Evolutionary conservation across 2,113 vertebrate species (phyloP).

Genomic region (Glaucidium brasilianum): DNA sequence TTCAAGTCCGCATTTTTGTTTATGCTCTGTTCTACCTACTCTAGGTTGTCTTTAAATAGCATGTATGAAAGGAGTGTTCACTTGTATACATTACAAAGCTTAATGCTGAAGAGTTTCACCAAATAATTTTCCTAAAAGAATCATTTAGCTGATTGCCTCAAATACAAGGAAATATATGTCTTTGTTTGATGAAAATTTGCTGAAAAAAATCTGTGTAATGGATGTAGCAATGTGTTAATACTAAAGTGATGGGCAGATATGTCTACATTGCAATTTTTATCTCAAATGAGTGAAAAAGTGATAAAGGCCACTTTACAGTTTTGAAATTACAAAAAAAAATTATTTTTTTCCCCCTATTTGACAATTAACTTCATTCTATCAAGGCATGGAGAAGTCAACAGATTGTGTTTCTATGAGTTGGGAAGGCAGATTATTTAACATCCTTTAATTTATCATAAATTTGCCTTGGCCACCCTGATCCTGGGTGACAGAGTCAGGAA

Average conservation of each 20-base stretch:
- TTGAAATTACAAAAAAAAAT: neutral
- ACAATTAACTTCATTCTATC: neutral
- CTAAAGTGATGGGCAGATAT: neutral
- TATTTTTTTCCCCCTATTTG: neutral
- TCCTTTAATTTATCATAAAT: neutral
- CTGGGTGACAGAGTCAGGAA: neutral
- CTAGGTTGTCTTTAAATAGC: neutral
- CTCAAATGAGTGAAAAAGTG: neutral
- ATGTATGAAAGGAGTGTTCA: neutral
- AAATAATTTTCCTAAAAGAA: neutral
- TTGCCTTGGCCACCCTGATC: neutral
- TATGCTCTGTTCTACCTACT: neutral
- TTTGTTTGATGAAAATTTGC: neutral
- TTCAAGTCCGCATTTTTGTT: neutral
- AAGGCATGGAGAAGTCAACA: neutral
- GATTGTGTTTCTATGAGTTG: neutral
- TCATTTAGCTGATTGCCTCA: neutral
- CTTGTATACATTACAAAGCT: neutral
- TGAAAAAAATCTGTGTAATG: neutral
- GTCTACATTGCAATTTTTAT: neutral
- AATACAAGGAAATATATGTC: neutral
- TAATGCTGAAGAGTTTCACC: neutral
- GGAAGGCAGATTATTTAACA: neutral
- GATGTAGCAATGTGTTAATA: neutral
- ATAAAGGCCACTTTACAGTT: neutral